Conservation (phyloP, 1,140 invertebrate genomes). For the Scaptomyza graminum region DNA sequence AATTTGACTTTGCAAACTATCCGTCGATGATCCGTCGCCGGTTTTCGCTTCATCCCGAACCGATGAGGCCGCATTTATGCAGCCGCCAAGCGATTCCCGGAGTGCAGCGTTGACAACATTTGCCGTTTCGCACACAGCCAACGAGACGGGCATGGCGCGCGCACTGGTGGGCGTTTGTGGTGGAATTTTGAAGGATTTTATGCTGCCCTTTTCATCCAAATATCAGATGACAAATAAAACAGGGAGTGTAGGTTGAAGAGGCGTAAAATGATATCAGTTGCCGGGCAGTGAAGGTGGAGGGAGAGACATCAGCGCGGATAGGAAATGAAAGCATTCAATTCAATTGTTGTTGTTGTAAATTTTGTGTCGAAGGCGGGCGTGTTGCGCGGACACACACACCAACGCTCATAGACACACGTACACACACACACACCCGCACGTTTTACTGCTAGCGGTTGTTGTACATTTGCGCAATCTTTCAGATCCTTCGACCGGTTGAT, state of each 20-base stretch:
- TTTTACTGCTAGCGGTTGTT: constrained; percentile 45
- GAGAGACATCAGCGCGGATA: constrained; percentile 7
- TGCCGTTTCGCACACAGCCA: constrained; percentile 79
- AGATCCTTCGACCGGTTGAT: constrained; percentile 42
- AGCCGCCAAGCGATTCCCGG: constrained; percentile 73
- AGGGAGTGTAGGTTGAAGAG: too few relatives aligned
- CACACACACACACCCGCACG: constrained; percentile 25
- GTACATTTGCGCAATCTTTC: constrained; percentile 54
- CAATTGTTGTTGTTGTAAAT: constrained; percentile 12
- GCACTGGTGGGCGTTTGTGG: constrained; percentile 70
- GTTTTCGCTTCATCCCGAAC: constrained; percentile 51
- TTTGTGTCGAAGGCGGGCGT: constrained; percentile 32
- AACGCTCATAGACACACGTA: background rate
- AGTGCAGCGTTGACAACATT: constrained; percentile 78
- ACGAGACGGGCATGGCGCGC: constrained; percentile 77
- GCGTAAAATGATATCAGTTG: constrained; percentile 27
- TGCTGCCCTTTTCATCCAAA: constrained; percentile 20
- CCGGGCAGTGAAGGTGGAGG: background rate
- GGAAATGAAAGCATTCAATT: constrained; percentile 48
- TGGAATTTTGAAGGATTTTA: constrained; percentile 76
- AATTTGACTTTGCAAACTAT: constrained; percentile 71
- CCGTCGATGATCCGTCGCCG: constrained; percentile 48
- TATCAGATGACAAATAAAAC: background rate
- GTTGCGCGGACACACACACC: constrained; percentile 5
- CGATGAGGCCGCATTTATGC: constrained; percentile 21